phyloP scores from a whole-genome alignment of 2,888 invertebrate species.

The Epirrhoe tristata region DNA sequence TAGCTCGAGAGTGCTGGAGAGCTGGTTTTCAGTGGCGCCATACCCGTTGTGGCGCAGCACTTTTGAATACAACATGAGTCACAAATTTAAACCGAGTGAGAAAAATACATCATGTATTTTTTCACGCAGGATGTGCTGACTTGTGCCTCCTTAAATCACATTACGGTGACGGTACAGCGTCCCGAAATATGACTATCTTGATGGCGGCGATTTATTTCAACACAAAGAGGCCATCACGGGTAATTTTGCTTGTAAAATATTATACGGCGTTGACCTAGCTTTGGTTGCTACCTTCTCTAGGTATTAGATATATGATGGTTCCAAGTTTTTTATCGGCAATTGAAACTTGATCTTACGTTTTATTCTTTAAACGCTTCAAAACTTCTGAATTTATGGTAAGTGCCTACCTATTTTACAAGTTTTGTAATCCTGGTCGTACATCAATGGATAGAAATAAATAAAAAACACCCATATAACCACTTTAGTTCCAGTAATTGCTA shows the following conservation, averaged over 20 bases:
- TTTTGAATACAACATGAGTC: background rate
- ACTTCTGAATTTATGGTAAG: too few relatives aligned
- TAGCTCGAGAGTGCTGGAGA: too few relatives aligned
- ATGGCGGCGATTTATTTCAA: conserved; percentile 48
- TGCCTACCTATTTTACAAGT: too few relatives aligned
- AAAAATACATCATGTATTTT: too few relatives aligned
- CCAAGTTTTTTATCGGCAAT: background rate
- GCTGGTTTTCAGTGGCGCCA: too few relatives aligned
- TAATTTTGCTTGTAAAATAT: conserved; percentile 11
- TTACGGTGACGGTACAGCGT: conserved; percentile 36
- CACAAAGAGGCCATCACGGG: conserved; percentile 24
- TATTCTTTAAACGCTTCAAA: too few relatives aligned
- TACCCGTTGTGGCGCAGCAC: too few relatives aligned
- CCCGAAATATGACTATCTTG: conserved; percentile 40
- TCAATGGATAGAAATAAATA: too few relatives aligned
- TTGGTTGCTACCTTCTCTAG: background rate
- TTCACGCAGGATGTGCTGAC: background rate
- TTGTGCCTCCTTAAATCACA: conserved; percentile 42
- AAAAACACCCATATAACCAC: too few relatives aligned
- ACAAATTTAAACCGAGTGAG: background rate
- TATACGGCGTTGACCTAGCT: background rate
- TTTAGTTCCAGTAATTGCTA: too few relatives aligned
- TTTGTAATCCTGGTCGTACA: too few relatives aligned
- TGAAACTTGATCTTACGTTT: background rate
- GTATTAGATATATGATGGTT: background rate